phyloP scores from a whole-genome alignment of 1,140 invertebrate genomes.

The Heliconius nattereri region DNA sequence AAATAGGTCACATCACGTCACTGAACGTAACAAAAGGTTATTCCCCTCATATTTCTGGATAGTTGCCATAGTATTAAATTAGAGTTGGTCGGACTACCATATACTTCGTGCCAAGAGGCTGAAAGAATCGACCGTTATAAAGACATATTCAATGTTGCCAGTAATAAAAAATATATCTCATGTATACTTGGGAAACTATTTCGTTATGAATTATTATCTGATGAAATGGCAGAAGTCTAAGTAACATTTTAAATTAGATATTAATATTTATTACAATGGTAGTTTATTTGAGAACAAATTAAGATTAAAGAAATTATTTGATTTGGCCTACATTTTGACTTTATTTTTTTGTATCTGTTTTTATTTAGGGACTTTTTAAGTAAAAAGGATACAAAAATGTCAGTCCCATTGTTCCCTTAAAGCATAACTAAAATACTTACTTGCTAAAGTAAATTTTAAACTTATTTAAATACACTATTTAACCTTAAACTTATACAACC shows the following conservation, averaged over 20 bases:
- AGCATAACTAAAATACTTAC: too few relatives aligned
- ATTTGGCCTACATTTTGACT: too few relatives aligned
- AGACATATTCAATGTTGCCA: conserved; percentile 15
- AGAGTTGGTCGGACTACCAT: conserved; percentile 19
- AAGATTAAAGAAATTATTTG: too few relatives aligned
- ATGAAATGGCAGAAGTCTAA: not conserved
- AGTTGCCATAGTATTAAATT: conserved; percentile 19
- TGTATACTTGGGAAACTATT: not conserved
- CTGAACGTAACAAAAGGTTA: conserved; percentile 15
- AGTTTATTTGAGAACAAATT: too few relatives aligned
- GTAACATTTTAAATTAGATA: not conserved
- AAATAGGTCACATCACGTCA: conserved; percentile 11
- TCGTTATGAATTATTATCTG: not conserved
- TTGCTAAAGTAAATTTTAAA: too few relatives aligned
- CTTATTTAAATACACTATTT: too few relatives aligned
- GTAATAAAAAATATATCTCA: not conserved
- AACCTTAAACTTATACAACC: too few relatives aligned
- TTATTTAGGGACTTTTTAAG: too few relatives aligned
- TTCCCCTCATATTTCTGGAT: conserved; percentile 26
- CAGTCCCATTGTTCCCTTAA: too few relatives aligned
- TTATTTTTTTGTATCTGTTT: too few relatives aligned
- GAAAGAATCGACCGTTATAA: not conserved
- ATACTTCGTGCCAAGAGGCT: conserved; percentile 25
- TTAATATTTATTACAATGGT: not conserved
- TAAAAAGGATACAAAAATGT: too few relatives aligned